A percentile compares a stretch with the other conserved stretches of the same genome.
phyloP scores from a whole-genome alignment of 2,888 invertebrate species.

The Dendrolimus houi region DNA sequence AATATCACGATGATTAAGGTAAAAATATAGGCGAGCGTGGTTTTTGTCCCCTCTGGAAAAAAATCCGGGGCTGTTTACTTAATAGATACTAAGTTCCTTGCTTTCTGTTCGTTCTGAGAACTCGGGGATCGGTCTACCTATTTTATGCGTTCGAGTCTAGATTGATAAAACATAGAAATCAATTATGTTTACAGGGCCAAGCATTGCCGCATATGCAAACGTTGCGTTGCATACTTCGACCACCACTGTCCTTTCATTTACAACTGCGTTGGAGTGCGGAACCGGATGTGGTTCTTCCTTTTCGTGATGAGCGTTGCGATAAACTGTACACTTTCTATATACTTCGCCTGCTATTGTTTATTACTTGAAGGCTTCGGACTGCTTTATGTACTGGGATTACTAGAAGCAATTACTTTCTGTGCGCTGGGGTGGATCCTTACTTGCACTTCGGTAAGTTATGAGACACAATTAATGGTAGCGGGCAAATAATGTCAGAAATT shows the following conservation, averaged over 20 bases:
- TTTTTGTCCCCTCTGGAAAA: too few relatives aligned
- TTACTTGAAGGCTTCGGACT: slow-evolving; percentile 90
- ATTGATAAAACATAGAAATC: background rate
- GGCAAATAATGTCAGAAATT: too few relatives aligned
- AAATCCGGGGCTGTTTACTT: too few relatives aligned
- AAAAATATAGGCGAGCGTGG: too few relatives aligned
- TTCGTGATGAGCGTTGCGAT: slow-evolving; percentile 92
- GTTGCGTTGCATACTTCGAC: slow-evolving; percentile 92
- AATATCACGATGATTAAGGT: too few relatives aligned
- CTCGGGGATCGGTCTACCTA: too few relatives aligned
- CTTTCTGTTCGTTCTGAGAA: too few relatives aligned
- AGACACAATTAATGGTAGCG: too few relatives aligned
- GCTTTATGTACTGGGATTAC: slow-evolving; percentile 87
- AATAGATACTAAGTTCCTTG: too few relatives aligned
- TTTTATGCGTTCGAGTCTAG: too few relatives aligned
- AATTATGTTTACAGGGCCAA: slow-evolving; percentile 78
- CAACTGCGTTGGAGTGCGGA: slow-evolving; percentile 94
- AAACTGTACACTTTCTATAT: slow-evolving; percentile 91
- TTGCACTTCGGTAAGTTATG: slow-evolving; percentile 85
- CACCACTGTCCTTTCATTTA: slow-evolving; percentile 97
- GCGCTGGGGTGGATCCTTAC: slow-evolving; percentile 92
- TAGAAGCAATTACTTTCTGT: slow-evolving; percentile 90
- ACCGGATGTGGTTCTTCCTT: slow-evolving; percentile 95
- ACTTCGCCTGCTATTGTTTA: slow-evolving; percentile 90
- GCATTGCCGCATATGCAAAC: slow-evolving; percentile 94